These are phyloP conservation scores for Aphelocoma californica DNA, from an alignment of 2,797 vertebrate species.

Conservation along the genomic window DNA sequence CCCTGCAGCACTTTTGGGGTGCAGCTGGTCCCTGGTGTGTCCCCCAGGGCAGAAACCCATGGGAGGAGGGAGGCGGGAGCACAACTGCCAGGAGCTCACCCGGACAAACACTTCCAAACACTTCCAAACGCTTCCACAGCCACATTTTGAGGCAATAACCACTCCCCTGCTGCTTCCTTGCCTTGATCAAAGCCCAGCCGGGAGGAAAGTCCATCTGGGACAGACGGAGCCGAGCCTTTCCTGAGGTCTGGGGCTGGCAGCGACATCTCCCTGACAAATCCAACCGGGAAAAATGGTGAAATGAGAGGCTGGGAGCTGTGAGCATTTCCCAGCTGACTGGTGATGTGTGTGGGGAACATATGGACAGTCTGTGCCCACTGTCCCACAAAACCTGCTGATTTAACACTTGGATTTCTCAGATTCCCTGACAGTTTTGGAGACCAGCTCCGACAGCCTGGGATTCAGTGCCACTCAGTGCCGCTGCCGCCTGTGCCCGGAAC, in stretches of 20 bases:
- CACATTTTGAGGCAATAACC: conserved; percentile 6
- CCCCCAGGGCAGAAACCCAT: background rate
- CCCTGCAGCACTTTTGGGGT: background rate
- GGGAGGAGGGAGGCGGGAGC: background rate
- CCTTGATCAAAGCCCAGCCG: conserved; percentile 55
- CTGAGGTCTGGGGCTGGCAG: conserved; percentile 54
- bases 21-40: background rate
- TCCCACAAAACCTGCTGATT: conserved; percentile 62
- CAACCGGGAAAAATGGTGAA: conserved; percentile 30
- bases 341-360: conserved; percentile 65
- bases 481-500: background rate
- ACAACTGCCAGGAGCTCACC: accelerated
- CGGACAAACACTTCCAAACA: background rate
- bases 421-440: conserved; percentile 60
- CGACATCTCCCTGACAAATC: conserved; percentile 61
- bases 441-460: background rate
- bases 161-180: background rate
- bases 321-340: conserved; percentile 60
- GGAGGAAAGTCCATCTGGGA: conserved; percentile 68
- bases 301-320: conserved; percentile 46
- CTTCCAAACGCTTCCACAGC: background rate
- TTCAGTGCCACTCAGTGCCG: background rate
- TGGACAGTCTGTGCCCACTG: conserved; percentile 62
- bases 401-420: conserved; percentile 57
- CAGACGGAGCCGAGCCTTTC: background rate